phyloP scores from a whole-genome alignment of 2,888 invertebrate genomes.

The Fragum whitleyi region DNA sequence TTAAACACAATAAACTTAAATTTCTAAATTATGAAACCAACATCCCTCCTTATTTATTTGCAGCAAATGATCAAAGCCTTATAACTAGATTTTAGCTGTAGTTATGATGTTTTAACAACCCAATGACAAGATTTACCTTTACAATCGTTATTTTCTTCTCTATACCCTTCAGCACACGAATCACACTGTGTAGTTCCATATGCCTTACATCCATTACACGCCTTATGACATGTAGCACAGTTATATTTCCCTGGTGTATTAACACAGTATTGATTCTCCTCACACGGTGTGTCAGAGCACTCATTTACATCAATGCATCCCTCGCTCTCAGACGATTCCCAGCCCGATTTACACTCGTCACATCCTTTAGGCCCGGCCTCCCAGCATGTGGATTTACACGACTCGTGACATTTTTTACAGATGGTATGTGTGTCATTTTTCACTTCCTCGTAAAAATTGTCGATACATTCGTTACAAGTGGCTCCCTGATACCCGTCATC shows the following conservation, averaged over 20 bases:
- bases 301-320: conserved; percentile 95
- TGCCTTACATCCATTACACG: conserved; percentile 93
- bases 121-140: conserved; percentile 25
- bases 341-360: conserved; percentile 90
- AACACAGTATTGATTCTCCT: conserved; percentile 92
- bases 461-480: conserved; percentile 91
- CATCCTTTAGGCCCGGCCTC: conserved; percentile 89
- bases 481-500: conserved; percentile 92
- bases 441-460: conserved; percentile 87
- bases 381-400: conserved; percentile 92
- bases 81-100: too few species aligned
- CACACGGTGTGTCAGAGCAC: conserved; percentile 88
- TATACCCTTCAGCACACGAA: conserved; percentile 91
- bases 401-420: conserved; percentile 90
- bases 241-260: conserved; percentile 94
- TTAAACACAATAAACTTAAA: too few species aligned
- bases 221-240: conserved; percentile 92
- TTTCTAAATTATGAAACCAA: too few species aligned
- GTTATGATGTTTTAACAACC: too few species aligned
- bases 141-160: conserved; percentile 64
- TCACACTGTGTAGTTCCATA: conserved; percentile 97
- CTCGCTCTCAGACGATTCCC: conserved; percentile 89
- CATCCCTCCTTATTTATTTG: too few species aligned
- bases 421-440: conserved; percentile 84
- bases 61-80: too few species aligned